Conservation (phyloP, 1,140 invertebrate species). For the Saccostrea echinata region DNA sequence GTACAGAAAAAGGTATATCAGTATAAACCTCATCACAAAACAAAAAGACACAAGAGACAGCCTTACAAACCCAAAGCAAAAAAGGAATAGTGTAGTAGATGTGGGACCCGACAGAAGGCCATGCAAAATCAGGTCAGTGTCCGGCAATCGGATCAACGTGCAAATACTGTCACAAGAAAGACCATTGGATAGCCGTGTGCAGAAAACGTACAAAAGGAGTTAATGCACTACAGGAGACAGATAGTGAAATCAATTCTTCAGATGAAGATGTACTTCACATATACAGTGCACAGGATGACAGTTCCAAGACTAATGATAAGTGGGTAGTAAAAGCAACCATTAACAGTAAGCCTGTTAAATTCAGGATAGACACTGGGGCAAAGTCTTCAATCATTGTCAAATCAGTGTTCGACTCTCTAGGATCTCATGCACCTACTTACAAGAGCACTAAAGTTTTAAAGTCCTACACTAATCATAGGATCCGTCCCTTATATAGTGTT, state of each 20-base stretch:
- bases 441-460: constrained; percentile 17
- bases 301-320: background rate
- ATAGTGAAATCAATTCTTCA: background rate
- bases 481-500: background rate
- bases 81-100: no score
- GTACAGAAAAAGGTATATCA: no score
- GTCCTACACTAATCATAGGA: constrained; percentile 42
- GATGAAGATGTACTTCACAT: background rate
- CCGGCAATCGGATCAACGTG: constrained; percentile 8
- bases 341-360: background rate
- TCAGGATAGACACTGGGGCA: no score
- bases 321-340: background rate
- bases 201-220: constrained; percentile 13
- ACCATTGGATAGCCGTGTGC: constrained; percentile 25
- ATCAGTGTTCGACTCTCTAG: background rate
- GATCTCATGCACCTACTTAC: no score
- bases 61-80: no score
- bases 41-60: no score
- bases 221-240: no score
- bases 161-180: constrained; percentile 40
- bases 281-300: constrained; percentile 9
- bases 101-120: no score
- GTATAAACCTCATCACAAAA: no score
- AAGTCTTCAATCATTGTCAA: background rate
- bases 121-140: no score